These are phyloP conservation scores for Teleopsis dalmanni DNA, from an alignment of 1,140 invertebrate species.

Conservation along the genomic window DNA sequence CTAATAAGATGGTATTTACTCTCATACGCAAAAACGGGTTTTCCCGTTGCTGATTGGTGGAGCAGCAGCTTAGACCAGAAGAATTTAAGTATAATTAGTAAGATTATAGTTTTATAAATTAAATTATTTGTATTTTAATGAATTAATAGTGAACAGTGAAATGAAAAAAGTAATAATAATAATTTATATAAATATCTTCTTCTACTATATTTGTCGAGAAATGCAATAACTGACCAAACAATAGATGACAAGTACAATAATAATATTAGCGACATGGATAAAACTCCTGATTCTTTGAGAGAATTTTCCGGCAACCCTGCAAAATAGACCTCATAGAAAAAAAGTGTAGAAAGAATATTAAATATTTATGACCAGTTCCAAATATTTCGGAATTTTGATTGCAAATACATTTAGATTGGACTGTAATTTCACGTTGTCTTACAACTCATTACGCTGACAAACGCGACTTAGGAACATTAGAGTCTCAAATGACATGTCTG, in stretches of 20 bases:
- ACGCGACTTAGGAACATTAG: constrained; percentile 11
- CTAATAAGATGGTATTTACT: too few species aligned
- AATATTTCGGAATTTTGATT: constrained; percentile 4
- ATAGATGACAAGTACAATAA: background rate
- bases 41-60: too few species aligned
- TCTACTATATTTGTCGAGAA: too few species aligned
- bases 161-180: too few species aligned
- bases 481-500: constrained; percentile 17
- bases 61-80: too few species aligned
- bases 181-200: too few species aligned
- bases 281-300: constrained; percentile 2
- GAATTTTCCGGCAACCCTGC: constrained; percentile 3
- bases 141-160: too few species aligned
- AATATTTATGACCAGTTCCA: background rate
- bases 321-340: constrained; percentile 6
- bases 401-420: constrained; percentile 17
- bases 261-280: constrained; percentile 1
- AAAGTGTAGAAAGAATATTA: constrained; percentile 6
- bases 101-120: too few species aligned
- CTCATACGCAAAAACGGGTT: too few species aligned
- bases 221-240: background rate
- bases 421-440: constrained; percentile 6
- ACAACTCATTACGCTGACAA: constrained; percentile 17
- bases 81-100: too few species aligned
- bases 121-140: too few species aligned